Evolutionary conservation across 2,888 invertebrate species (phyloP).

Genomic region (Thecophora atra): DNA sequence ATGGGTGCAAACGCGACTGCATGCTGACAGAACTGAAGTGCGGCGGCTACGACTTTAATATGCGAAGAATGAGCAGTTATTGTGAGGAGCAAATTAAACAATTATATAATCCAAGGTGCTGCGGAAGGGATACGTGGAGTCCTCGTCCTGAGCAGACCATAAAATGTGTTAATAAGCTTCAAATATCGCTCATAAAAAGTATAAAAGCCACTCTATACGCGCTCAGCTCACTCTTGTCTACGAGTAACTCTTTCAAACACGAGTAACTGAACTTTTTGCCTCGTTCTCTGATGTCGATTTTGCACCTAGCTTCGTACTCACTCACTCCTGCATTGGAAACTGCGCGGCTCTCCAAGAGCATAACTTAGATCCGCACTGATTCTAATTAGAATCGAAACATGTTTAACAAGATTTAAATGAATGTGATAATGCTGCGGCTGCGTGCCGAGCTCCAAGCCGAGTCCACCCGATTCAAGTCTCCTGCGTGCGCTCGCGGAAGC

Average conservation of each 20-base stretch:
- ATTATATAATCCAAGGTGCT: neutral
- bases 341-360: neutral
- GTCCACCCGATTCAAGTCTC: constrained; percentile 24
- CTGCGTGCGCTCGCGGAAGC: constrained; percentile 9
- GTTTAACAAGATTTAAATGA: constrained; percentile 49
- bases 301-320: neutral
- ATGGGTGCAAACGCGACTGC: constrained; percentile 30
- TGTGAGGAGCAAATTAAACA: neutral
- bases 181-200: neutral
- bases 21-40: neutral
- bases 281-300: too few relatives aligned
- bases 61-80: neutral
- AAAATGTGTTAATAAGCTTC: neutral
- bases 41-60: neutral
- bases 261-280: too few relatives aligned
- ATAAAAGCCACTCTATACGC: too few relatives aligned
- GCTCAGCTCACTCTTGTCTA: too few relatives aligned
- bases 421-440: constrained; percentile 43
- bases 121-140: neutral
- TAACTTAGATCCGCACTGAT: constrained; percentile 33
- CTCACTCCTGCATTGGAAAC: neutral
- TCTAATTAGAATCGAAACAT: constrained; percentile 50
- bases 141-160: neutral
- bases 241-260: too few relatives aligned
- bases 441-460: constrained; percentile 41